Conservation (phyloP, 2,113 vertebrate species). For the Ginglymostoma cirratum region DNA sequence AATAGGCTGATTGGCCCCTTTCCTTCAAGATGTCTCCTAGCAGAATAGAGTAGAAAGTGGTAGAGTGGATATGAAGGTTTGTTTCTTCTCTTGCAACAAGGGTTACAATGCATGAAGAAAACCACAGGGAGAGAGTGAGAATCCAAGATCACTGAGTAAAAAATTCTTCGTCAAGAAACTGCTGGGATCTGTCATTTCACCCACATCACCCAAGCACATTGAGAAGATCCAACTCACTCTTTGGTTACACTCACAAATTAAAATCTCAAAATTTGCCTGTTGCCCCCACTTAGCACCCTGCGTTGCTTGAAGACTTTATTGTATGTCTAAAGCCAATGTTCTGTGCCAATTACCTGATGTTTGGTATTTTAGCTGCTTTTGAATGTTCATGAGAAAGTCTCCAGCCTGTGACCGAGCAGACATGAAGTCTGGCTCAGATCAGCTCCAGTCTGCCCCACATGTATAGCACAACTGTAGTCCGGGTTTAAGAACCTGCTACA, state of each 20-base stretch:
- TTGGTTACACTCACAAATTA: neutral
- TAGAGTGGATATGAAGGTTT: neutral
- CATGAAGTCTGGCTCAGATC: neutral
- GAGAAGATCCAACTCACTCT: neutral
- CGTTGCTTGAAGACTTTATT: conserved; percentile 32
- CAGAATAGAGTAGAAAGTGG: neutral
- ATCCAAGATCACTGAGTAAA: neutral
- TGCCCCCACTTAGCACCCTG: conserved; percentile 13
- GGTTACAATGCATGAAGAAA: neutral
- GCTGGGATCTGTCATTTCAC: neutral
- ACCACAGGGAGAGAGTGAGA: neutral
- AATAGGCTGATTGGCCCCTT: neutral
- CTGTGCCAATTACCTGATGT: conserved; percentile 23
- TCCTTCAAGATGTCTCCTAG: neutral
- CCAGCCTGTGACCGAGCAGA: conserved; percentile 21
- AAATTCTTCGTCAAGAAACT: neutral
- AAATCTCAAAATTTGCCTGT: neutral
- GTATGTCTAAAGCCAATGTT: conserved; percentile 20
- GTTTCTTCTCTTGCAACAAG: neutral
- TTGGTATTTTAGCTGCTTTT: conserved; percentile 34
- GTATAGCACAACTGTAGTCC: conserved; percentile 23
- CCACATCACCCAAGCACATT: neutral
- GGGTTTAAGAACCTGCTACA: conserved; percentile 23
- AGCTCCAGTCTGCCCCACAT: conserved; percentile 20
- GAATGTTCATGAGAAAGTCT: conserved; percentile 17